Percentiles rank a stretch among this genome's conserved stretches.
Evolutionary conservation across 2,797 vertebrate species (phyloP).

Genomic region (Triplophysa bombifrons): DNA sequence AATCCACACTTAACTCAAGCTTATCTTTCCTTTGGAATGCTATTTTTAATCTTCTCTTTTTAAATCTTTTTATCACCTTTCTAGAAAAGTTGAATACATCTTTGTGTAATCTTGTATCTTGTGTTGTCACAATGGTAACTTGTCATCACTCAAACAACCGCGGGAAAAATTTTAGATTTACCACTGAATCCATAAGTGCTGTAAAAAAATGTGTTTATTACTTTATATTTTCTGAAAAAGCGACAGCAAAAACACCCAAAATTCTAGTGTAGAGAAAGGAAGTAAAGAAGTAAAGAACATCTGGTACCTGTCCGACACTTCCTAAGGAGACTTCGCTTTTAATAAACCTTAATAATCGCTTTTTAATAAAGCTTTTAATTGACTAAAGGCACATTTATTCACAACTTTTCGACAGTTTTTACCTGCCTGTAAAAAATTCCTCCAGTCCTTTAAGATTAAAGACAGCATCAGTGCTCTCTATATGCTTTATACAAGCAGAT

Average conservation of each 20-base stretch:
- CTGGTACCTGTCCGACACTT: slow-evolving; percentile 23
- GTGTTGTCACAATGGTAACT: neutral
- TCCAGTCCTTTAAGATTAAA: slow-evolving; percentile 15
- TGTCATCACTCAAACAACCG: slow-evolving; percentile 12
- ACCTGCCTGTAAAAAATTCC: slow-evolving; percentile 17
- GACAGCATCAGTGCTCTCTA: neutral
- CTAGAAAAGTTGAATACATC: neutral
- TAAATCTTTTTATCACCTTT: neutral
- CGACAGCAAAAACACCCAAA: neutral
- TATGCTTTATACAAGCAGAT: neutral
- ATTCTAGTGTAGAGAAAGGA: neutral
- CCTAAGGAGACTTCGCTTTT: neutral
- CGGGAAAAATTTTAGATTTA: slow-evolving; percentile 22
- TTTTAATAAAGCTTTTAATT: neutral
- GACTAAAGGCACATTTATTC: slow-evolving; percentile 1
- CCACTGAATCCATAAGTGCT: neutral
- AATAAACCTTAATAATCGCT: too few relatives aligned
- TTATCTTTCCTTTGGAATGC: neutral
- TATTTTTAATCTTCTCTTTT: too few relatives aligned
- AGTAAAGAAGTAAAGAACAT: slow-evolving; percentile 17
- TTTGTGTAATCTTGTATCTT: neutral
- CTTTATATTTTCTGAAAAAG: slow-evolving; percentile 3
- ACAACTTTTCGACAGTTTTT: slow-evolving; percentile 23
- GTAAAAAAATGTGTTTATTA: slow-evolving; percentile 3
- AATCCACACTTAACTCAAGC: neutral